A percentile compares a stretch with the other conserved stretches of the same genome.
phyloP scores from a whole-genome alignment of 53 echinoderm and acorn worm genomes.

The Pentamera pediparva region DNA sequence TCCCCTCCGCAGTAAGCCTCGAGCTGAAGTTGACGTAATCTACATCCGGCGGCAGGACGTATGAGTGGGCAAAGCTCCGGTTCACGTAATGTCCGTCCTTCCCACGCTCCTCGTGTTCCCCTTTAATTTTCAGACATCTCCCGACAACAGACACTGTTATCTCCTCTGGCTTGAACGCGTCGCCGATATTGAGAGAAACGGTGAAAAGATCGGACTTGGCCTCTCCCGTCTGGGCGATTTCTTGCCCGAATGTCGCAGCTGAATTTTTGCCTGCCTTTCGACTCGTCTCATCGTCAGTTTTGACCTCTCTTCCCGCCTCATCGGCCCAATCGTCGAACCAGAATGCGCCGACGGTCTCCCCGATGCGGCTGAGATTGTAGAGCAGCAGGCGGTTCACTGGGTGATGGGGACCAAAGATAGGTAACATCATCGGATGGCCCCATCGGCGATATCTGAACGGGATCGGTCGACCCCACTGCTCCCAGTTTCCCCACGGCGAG shows the following conservation, averaged over 20 bases:
- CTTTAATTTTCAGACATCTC: conserved; percentile 17
- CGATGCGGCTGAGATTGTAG: conserved; percentile 3
- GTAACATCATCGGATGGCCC: conserved; percentile 10
- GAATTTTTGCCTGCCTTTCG: not conserved
- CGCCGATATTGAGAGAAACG: conserved; percentile 19
- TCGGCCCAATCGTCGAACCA: conserved; percentile 7
- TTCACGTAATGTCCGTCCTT: conserved; percentile 6
- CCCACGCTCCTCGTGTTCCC: conserved; percentile 1
- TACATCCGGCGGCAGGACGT: conserved; percentile 6
- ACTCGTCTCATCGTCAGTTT: not conserved
- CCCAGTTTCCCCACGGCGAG: not conserved
- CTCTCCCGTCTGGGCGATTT: not conserved
- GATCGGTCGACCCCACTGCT: not conserved
- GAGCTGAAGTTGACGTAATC: conserved; percentile 13
- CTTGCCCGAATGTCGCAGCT: not conserved
- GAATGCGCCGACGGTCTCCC: conserved; percentile 1
- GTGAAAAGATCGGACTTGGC: not conserved
- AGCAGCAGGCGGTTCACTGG: not conserved
- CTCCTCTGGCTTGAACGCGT: conserved; percentile 8
- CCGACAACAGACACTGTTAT: conserved; percentile 1
- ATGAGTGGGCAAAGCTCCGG: not conserved
- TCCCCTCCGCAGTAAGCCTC: conserved; percentile 4
- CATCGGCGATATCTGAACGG: not conserved
- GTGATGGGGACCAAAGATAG: not conserved
- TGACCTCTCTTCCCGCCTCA: not conserved